These are phyloP conservation scores for Amaurobius ferox DNA, from an alignment of 2,888 invertebrate species.

Conservation along the genomic window DNA sequence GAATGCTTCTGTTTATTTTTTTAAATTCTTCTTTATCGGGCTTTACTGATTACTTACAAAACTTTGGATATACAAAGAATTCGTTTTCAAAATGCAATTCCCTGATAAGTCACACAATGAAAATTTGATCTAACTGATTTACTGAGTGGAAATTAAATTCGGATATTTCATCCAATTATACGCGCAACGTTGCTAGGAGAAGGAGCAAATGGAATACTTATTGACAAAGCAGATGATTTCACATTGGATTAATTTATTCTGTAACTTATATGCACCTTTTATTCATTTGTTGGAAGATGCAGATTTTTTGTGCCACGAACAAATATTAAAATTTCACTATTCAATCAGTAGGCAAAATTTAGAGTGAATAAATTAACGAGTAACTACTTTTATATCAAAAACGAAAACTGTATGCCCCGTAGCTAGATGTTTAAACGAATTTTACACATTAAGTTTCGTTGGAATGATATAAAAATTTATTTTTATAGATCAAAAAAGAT, in stretches of 20 bases:
- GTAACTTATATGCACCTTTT: not conserved
- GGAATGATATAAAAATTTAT: too few relatives aligned
- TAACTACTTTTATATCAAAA: too few relatives aligned
- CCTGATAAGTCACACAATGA: not conserved
- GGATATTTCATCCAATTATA: not conserved
- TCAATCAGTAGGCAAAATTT: too few relatives aligned
- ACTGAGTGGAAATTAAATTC: not conserved
- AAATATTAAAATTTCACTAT: not conserved
- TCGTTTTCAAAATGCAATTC: not conserved
- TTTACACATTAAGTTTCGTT: too few relatives aligned
- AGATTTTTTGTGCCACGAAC: not conserved
- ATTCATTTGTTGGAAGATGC: not conserved
- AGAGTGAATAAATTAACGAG: too few relatives aligned
- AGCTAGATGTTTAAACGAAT: too few relatives aligned
- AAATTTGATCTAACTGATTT: constrained; percentile 4
- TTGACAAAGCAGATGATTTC: not conserved
- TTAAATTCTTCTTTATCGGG: too few relatives aligned
- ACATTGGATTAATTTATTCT: not conserved
- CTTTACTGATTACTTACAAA: too few relatives aligned
- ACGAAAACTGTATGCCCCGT: too few relatives aligned
- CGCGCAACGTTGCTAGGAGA: not conserved
- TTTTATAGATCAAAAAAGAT: too few relatives aligned
- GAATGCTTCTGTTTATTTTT: too few relatives aligned
- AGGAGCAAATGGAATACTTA: not conserved
- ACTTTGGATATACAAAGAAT: too few relatives aligned